phyloP scores from a whole-genome alignment of 2,888 invertebrate genomes.

The Drosophila borealis region DNA sequence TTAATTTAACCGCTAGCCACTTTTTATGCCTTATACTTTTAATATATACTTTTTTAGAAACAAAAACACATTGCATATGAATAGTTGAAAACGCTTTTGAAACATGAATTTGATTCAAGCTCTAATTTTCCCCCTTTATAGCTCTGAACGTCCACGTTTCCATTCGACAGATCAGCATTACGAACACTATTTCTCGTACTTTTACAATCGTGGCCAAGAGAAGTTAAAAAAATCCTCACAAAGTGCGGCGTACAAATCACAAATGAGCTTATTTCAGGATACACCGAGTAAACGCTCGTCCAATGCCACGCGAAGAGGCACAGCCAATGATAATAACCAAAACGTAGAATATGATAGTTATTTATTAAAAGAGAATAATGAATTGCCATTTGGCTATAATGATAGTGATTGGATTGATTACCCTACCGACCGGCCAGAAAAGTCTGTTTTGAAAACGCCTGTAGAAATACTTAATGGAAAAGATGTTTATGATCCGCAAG shows the following conservation, averaged over 20 bases:
- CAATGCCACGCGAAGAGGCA: constrained; percentile 24
- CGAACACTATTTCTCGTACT: constrained; percentile 80
- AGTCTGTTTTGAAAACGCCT: constrained; percentile 23
- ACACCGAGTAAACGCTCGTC: constrained; percentile 45
- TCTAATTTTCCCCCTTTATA: constrained; percentile 23
- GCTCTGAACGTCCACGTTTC: constrained; percentile 45
- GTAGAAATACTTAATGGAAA: constrained; percentile 20
- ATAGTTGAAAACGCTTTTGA: too few relatives aligned
- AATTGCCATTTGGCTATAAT: constrained; percentile 45
- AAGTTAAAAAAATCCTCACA: constrained; percentile 46
- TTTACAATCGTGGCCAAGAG: constrained; percentile 69
- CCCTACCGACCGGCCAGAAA: constrained; percentile 21
- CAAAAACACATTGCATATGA: background rate
- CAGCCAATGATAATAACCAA: constrained; percentile 43
- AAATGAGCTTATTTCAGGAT: constrained; percentile 70
- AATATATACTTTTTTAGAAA: background rate
- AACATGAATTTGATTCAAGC: too few relatives aligned
- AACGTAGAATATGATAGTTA: constrained; percentile 53
- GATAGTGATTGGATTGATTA: constrained; percentile 62
- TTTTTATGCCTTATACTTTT: background rate
- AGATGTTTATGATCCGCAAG: constrained; percentile 38
- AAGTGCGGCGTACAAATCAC: constrained; percentile 50
- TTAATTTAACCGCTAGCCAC: background rate
- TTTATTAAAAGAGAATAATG: constrained; percentile 69
- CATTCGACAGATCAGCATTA: constrained; percentile 72